Evolutionary conservation across 2,888 invertebrate genomes (phyloP).

Genomic region (Panorpa germanica): DNA sequence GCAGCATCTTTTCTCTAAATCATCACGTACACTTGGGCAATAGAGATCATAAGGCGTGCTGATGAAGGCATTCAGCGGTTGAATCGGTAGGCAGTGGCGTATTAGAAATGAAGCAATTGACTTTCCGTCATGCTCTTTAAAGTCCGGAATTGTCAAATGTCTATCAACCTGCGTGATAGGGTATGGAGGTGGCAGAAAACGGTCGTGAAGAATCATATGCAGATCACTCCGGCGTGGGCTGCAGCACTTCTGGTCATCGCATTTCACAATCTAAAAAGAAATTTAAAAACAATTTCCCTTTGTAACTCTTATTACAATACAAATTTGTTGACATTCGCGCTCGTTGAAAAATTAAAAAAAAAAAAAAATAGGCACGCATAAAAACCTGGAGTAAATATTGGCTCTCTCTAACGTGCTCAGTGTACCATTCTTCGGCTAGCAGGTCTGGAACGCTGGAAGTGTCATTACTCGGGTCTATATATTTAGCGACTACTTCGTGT

Average conservation of each 20-base stretch:
- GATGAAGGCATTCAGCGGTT: constrained; percentile 13
- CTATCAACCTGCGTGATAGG: constrained; percentile 13
- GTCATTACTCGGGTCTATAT: constrained; percentile 12
- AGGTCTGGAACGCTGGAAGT: constrained; percentile 11
- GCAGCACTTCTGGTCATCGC: constrained; percentile 13
- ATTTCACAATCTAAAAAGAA: constrained; percentile 12
- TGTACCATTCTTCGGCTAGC: constrained; percentile 13
- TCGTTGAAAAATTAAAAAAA: constrained; percentile 12
- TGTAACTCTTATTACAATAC: constrained; percentile 11
- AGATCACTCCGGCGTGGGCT: constrained; percentile 11
- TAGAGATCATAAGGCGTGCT: constrained; percentile 14
- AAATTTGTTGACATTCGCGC: too few species aligned
- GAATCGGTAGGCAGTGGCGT: constrained; percentile 12
- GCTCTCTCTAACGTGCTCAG: constrained; percentile 14
- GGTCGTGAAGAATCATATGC: too few species aligned
- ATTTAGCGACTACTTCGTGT: constrained; percentile 12
- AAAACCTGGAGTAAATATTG: constrained; percentile 14
- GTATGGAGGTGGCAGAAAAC: constrained; percentile 13
- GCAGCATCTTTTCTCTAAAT: constrained; percentile 14
- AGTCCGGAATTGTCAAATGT: constrained; percentile 13
- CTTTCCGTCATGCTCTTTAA: constrained; percentile 14
- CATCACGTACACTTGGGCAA: constrained; percentile 14
- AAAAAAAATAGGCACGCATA: constrained; percentile 12
- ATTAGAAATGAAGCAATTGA: constrained; percentile 10
- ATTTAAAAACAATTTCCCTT: constrained; percentile 12